These are phyloP conservation scores for Australoheros scitulus DNA, from an alignment of 2,113 vertebrate species.

Conservation along the genomic window DNA sequence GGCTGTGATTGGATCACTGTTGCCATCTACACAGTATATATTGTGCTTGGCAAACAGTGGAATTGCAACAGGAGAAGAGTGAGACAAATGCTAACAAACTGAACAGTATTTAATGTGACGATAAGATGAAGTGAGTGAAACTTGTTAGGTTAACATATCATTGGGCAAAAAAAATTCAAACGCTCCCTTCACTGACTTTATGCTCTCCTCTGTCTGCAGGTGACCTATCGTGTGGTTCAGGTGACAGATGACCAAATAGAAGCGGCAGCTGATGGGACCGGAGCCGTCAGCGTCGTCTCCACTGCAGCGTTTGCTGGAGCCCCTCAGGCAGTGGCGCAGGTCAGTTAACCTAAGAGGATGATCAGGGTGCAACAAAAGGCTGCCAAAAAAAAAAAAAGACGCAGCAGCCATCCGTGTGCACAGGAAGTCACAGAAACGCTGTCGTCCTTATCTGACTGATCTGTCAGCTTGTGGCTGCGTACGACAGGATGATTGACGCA, in stretches of 20 bases:
- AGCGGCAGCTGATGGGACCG: constrained; percentile 80
- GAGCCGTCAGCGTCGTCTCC: constrained; percentile 91
- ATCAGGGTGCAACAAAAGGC: not conserved
- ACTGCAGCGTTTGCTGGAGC: constrained; percentile 86
- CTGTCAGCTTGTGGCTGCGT: not conserved
- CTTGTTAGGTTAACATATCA: not conserved
- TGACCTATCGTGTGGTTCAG: constrained; percentile 94
- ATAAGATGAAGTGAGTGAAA: too few species aligned
- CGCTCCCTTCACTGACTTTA: not conserved
- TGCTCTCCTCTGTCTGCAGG: constrained; percentile 72
- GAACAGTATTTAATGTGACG: too few species aligned
- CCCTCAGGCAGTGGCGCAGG: constrained; percentile 90
- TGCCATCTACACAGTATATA: not conserved
- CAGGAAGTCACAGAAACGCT: not conserved
- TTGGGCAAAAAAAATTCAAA: not conserved
- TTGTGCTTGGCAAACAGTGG: not conserved
- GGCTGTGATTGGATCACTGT: not conserved
- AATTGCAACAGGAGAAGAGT: not conserved
- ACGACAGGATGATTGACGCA: not conserved
- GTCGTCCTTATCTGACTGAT: not conserved
- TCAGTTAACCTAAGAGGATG: not conserved
- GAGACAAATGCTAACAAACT: not conserved
- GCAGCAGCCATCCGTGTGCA: not conserved
- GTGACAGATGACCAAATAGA: constrained; percentile 90
- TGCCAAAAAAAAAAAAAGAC: not conserved